phyloP scores from a whole-genome alignment of 2,888 invertebrate species.

The Pyrgus malvae region DNA sequence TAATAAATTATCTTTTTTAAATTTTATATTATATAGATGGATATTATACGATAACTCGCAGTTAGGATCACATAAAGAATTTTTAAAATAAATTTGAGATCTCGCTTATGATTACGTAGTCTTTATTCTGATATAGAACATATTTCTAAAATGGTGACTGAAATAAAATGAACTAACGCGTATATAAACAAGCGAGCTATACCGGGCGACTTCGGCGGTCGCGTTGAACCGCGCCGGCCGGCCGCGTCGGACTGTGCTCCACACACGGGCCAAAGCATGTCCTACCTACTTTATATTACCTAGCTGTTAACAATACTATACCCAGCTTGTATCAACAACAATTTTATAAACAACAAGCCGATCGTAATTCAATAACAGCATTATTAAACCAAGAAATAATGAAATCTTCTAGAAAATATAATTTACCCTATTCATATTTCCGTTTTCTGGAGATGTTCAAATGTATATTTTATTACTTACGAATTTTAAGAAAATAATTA shows the following conservation, averaged over 20 bases:
- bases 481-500: too few relatives aligned
- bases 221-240: conserved; percentile 23
- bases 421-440: too few relatives aligned
- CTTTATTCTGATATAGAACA: conserved; percentile 80
- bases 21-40: conserved; percentile 60
- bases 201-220: conserved; percentile 41
- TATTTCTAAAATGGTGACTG: conserved; percentile 76
- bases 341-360: not conserved
- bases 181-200: conserved; percentile 72
- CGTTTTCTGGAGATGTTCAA: not conserved
- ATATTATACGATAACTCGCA: conserved; percentile 71
- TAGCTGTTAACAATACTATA: too few relatives aligned
- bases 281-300: not conserved
- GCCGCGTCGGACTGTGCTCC: conserved; percentile 34
- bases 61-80: conserved; percentile 77
- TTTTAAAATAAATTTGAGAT: conserved; percentile 81
- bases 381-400: not conserved
- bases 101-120: conserved; percentile 81
- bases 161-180: conserved; percentile 70
- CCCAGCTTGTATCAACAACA: too few relatives aligned
- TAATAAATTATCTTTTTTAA: conserved; percentile 78
- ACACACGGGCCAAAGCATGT: conserved; percentile 52
- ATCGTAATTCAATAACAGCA: not conserved
- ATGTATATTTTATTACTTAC: too few relatives aligned
- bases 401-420: not conserved